Evolutionary conservation across 2,797 vertebrate genomes (phyloP).

Genomic region (Alectoris magna): DNA sequence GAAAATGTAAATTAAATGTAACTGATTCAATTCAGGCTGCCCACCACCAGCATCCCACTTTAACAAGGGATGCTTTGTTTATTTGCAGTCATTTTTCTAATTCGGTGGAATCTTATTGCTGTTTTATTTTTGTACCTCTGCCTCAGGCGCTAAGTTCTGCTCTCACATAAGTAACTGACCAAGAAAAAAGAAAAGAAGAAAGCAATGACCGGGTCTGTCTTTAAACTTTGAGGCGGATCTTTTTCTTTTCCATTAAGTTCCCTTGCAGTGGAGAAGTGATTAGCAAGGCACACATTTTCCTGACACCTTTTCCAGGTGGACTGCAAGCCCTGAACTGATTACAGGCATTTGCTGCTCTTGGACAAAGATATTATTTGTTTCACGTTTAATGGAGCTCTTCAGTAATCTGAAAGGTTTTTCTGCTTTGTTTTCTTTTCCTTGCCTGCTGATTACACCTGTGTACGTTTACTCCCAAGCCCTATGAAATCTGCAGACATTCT

Average conservation of each 20-base stretch:
- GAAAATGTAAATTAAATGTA: constrained; percentile 61
- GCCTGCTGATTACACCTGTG: constrained; percentile 75
- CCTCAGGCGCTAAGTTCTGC: constrained; percentile 10
- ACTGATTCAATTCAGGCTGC: constrained; percentile 53
- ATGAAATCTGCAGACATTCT: constrained; percentile 70
- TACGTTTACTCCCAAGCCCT: constrained; percentile 59
- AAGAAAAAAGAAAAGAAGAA: neutral
- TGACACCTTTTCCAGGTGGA: constrained; percentile 68
- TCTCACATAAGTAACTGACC: constrained; percentile 13
- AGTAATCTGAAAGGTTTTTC: neutral
- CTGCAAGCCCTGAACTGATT: constrained; percentile 29
- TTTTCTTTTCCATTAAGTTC: constrained; percentile 35
- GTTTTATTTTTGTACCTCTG: constrained; percentile 11
- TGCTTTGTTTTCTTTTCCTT: neutral
- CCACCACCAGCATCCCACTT: neutral
- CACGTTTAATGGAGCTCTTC: neutral
- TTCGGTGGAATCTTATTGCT: neutral
- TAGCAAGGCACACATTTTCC: constrained; percentile 21
- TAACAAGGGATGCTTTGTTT: constrained; percentile 63
- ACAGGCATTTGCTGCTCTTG: neutral
- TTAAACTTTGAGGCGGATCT: constrained; percentile 4
- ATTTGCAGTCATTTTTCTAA: constrained; percentile 29
- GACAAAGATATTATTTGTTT: constrained; percentile 41
- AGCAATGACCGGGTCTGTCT: neutral
- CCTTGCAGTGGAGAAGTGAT: constrained; percentile 42